Evolutionary conservation across 2,797 vertebrate species (phyloP).

Genomic region (Peromyscus attwateri): DNA sequence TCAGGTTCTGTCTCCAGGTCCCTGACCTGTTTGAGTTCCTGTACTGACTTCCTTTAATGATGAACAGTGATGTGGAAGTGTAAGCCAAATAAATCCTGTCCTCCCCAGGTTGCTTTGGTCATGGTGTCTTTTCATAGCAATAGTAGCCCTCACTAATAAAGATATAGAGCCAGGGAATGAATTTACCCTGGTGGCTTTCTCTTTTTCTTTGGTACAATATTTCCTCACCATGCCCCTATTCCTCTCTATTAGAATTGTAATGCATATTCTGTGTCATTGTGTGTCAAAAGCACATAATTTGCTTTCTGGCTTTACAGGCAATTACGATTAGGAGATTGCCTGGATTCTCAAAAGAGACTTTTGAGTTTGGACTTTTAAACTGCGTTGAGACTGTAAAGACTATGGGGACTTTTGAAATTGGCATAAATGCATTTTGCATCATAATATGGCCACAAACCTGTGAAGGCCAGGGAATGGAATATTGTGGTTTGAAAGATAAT

Average conservation of each 20-base stretch:
- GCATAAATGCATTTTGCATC: neutral
- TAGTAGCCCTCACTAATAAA: neutral
- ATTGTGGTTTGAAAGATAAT: neutral
- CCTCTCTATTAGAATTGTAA: neutral
- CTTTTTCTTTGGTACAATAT: neutral
- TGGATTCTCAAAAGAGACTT: neutral
- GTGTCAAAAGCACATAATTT: neutral
- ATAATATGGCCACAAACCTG: neutral
- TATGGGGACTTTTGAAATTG: neutral
- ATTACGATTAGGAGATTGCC: neutral
- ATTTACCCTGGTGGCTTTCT: neutral
- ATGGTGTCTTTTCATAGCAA: neutral
- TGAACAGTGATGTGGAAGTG: neutral
- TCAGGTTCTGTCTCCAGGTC: neutral
- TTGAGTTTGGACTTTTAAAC: neutral
- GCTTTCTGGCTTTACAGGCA: neutral
- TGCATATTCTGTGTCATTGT: neutral
- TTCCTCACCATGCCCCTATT: neutral
- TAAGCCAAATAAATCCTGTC: neutral
- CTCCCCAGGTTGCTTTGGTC: neutral
- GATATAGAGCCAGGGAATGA: neutral
- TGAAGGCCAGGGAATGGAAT: neutral
- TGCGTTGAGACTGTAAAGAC: neutral
- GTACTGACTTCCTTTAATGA: too few relatives aligned
- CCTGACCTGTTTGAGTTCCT: neutral